A percentile compares a stretch with the other conserved stretches of the same genome.
These are phyloP conservation scores for Chirona hameri DNA, from an alignment of 2,888 invertebrate genomes.

Conservation along the genomic window DNA sequence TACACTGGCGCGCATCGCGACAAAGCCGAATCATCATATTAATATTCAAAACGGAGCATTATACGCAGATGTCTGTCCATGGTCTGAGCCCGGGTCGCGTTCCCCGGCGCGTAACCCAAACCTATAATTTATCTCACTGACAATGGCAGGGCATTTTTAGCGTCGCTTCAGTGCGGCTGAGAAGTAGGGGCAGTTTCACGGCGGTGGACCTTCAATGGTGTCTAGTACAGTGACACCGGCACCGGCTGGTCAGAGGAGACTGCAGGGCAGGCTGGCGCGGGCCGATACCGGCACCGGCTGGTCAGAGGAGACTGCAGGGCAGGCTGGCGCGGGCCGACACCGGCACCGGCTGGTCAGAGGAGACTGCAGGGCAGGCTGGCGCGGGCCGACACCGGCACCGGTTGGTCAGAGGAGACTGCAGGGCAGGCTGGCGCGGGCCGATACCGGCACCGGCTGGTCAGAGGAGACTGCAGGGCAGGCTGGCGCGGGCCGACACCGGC, in stretches of 20 bases:
- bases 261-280: no score
- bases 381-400: neutral
- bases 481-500: neutral
- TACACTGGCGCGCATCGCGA: neutral
- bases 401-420: no score
- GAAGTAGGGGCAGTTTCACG: neutral
- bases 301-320: no score
- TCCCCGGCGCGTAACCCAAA: conserved; percentile 3
- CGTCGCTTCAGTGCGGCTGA: neutral
- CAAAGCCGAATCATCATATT: neutral
- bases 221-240: neutral
- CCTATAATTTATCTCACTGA: conserved; percentile 13
- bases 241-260: no score
- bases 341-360: no score
- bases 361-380: no score
- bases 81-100: neutral
- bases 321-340: neutral
- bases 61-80: neutral
- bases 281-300: neutral
- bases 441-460: neutral
- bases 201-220: neutral
- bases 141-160: conserved; percentile 12
- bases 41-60: neutral
- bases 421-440: no score
- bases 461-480: no score